These are phyloP conservation scores for Palythoa grandis DNA, from an alignment of 92 coral and sea anemone species.

Conservation along the genomic window DNA sequence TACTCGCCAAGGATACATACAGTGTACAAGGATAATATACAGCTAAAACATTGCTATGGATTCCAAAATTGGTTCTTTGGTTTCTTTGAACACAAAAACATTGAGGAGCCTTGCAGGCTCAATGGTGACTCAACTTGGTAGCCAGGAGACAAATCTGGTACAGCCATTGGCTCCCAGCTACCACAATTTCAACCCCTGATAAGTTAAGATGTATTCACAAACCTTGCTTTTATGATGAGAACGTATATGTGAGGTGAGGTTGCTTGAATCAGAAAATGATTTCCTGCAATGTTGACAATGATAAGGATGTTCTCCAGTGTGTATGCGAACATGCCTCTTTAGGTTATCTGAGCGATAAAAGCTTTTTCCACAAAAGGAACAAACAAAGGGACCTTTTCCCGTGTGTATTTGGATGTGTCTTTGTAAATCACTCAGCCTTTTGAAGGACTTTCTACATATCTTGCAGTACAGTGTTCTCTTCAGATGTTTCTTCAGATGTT, in stretches of 20 bases:
- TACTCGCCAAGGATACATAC: no score
- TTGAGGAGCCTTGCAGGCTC: no score
- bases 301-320: slow-evolving; percentile 5
- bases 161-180: no score
- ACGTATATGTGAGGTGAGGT: not conserved
- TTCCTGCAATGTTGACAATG: slow-evolving; percentile 3
- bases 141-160: no score
- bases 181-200: no score
- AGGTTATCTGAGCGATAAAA: slow-evolving; percentile 1
- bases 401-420: not conserved
- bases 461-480: slow-evolving; percentile 16
- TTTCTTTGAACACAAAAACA: no score
- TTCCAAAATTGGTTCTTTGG: no score
- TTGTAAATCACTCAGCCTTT: not conserved
- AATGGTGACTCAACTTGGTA: no score
- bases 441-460: slow-evolving; percentile 7
- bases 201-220: not conserved
- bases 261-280: slow-evolving; percentile 21
- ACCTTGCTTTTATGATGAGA: not conserved
- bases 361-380: not conserved
- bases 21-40: no score
- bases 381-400: not conserved
- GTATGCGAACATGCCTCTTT: slow-evolving; percentile 30
- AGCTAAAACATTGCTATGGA: no score
- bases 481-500: slow-evolving; percentile 19